Percentiles rank a stretch among this genome's conserved stretches.
These are phyloP conservation scores for Brachypodius melanocephalos DNA, from an alignment of 2,113 vertebrate species.

Conservation along the genomic window DNA sequence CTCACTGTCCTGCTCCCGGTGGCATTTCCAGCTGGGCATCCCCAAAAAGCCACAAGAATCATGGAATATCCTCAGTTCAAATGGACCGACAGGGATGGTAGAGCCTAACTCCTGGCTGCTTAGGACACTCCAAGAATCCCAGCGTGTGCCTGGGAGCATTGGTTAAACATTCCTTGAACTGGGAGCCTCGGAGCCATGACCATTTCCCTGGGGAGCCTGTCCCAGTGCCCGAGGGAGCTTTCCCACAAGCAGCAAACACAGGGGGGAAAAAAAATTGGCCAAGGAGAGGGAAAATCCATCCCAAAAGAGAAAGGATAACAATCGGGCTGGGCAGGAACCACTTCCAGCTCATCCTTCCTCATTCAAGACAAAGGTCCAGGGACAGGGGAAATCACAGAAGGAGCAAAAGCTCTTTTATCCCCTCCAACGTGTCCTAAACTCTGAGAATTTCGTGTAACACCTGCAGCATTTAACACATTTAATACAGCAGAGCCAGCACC, in stretches of 20 bases:
- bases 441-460: not conserved
- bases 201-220: not conserved
- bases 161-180: not conserved
- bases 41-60: not conserved
- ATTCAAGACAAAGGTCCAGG: not conserved
- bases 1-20: not conserved
- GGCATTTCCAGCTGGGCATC: not conserved
- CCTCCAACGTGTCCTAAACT: accelerated
- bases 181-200: not conserved
- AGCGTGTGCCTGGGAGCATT: not conserved
- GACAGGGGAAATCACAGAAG: not conserved
- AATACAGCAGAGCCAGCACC: not conserved
- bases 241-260: not conserved
- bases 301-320: not conserved
- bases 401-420: not conserved
- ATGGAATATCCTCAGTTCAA: not conserved
- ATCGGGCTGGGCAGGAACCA: not conserved
- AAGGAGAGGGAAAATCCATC: not conserved
- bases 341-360: not conserved
- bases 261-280: too few relatives aligned
- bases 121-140: too few relatives aligned
- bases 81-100: not conserved
- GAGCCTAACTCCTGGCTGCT: not conserved
- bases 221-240: not conserved
- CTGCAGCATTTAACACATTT: not conserved